Evolutionary conservation across 2,797 vertebrate genomes (phyloP), one percentile per base, ranked within the genome.

Genomic region (Pseudomugil tenellus): DNA sequence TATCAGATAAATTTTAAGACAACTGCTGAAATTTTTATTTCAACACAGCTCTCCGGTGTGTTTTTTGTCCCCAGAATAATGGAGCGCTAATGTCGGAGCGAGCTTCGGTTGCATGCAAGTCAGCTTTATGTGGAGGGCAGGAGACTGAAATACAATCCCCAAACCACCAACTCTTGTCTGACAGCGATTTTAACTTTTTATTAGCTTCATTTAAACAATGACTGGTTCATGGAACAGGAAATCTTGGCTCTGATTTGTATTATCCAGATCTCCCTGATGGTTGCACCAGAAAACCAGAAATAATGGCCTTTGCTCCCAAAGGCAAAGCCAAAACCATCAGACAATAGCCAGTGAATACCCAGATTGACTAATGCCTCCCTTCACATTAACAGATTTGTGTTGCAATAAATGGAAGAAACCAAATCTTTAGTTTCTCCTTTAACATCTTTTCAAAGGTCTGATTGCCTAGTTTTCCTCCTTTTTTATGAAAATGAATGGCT

Each of bases 391-490:
- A 53, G 26, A 29, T 19, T 53, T 29, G 51, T 53, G 51, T 53
- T 29, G 51, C 48, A 14, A 63, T 46, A 56, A 56, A 46, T 43
- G 37, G n/a, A 46, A 29, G 4, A 63, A 63, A 66, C 46, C 31
- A 66, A 65, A 34, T 19, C 51, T 43, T 23, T 59, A 46, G 62
- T 69, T 79, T 79, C 31, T 34, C 32, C 26, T 52, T 63, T 2
- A 52, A 17, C 8, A 26, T 52, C 49, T 25, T 41, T 10, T 11
- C 61, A 46, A 19, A 57, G 46, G 19, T 62, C 39, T 39, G n/a
- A 35, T 25, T 58, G 43, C 26, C 32, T 55, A 55, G 34, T 41
- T 23, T 21, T 23, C 43, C 16, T 17, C 9, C 23, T 17, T 11
- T 35, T 29, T 34, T 32, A 3, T 32, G 43, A 3, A 17, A 51